Evolutionary conservation across 2,797 vertebrate species (phyloP).

Genomic region (Poeciliopsis paucimaculata): DNA sequence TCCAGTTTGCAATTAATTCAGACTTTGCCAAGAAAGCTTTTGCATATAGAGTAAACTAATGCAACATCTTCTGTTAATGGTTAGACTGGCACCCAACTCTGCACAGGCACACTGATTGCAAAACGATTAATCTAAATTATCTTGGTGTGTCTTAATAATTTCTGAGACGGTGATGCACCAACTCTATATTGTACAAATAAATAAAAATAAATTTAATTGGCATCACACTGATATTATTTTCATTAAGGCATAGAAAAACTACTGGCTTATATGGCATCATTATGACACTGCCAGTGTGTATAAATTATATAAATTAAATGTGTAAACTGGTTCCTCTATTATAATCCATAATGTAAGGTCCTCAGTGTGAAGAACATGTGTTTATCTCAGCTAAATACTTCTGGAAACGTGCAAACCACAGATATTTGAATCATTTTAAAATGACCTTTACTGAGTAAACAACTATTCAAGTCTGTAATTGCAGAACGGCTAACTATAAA

Average conservation of each 20-base stretch:
- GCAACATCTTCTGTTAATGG: not conserved
- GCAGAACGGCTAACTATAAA: not conserved
- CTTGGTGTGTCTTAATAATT: not conserved
- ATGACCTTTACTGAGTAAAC: not conserved
- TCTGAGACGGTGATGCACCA: not conserved
- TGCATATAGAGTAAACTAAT: not conserved
- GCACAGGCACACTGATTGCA: not conserved
- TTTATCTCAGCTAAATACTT: not conserved
- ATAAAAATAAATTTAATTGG: not conserved
- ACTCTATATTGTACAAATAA: not conserved
- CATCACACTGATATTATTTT: not conserved
- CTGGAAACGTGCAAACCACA: not conserved
- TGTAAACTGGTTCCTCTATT: not conserved
- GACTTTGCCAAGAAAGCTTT: not conserved
- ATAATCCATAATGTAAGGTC: not conserved
- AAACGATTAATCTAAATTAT: not conserved
- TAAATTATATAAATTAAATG: not conserved
- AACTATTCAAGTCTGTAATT: not conserved
- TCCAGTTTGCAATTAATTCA: not conserved
- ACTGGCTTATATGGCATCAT: not conserved
- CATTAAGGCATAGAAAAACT: not conserved
- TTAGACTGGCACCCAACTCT: not conserved
- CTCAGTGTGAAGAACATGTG: not conserved
- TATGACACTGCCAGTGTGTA: not conserved
- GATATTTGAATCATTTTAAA: not conserved